phyloP scores from a whole-genome alignment of 2,888 invertebrate genomes.

The Agriotes lineatus region DNA sequence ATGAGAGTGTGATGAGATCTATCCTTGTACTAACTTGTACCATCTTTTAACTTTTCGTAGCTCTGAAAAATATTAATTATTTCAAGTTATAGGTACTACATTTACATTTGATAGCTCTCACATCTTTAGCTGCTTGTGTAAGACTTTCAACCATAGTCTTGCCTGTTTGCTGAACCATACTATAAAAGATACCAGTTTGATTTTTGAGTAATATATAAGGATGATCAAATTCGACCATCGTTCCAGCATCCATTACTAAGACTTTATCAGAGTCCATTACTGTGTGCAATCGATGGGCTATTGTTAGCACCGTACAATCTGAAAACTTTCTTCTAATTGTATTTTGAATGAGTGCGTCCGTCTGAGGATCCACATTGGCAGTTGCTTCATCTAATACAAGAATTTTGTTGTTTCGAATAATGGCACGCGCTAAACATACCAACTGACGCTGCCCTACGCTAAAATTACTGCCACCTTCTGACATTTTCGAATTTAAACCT shows the following conservation, averaged over 20 bases:
- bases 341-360: constrained; percentile 81
- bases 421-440: constrained; percentile 75
- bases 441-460: constrained; percentile 72
- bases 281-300: constrained; percentile 86
- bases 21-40: background rate
- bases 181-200: constrained; percentile 69
- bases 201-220: constrained; percentile 75
- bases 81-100: too few relatives aligned
- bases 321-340: constrained; percentile 81
- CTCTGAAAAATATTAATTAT: constrained; percentile 4
- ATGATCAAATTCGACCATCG: constrained; percentile 80
- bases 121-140: constrained; percentile 73
- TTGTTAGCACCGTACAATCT: constrained; percentile 83
- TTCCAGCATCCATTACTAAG: constrained; percentile 85
- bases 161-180: constrained; percentile 80
- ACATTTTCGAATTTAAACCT: constrained; percentile 75
- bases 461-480: constrained; percentile 73
- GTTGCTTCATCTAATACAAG: constrained; percentile 78
- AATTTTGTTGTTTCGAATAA: constrained; percentile 63
- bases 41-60: background rate
- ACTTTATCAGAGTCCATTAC: constrained; percentile 88
- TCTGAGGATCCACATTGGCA: constrained; percentile 84
- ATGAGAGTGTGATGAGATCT: background rate
- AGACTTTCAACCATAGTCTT: constrained; percentile 76
- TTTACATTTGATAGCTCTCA: constrained; percentile 52